A percentile compares a stretch with the other conserved stretches of the same genome.
Evolutionary conservation across 2,888 invertebrate genomes (phyloP).

Genomic region (Eupithecia abbreviata): DNA sequence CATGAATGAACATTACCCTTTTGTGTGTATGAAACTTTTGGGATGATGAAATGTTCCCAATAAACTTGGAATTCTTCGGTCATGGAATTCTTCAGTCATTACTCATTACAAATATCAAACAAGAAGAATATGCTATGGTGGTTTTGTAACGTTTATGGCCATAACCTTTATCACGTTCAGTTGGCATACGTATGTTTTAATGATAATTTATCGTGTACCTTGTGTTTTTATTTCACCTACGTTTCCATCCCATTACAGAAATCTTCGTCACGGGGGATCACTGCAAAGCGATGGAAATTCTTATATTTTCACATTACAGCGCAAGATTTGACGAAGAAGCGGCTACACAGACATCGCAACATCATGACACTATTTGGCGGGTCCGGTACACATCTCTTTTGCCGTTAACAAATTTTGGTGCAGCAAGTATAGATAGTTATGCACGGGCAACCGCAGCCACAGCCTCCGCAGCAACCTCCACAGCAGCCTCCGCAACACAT

Average conservation of each 20-base stretch:
- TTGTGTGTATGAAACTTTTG: slow-evolving; percentile 9
- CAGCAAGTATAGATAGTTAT: too few species aligned
- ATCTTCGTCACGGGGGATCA: neutral
- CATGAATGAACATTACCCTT: slow-evolving; percentile 15
- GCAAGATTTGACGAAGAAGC: too few species aligned
- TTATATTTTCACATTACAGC: too few species aligned
- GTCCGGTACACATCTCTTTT: too few species aligned
- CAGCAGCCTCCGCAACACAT: too few species aligned
- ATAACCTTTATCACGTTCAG: neutral
- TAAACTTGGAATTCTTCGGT: neutral
- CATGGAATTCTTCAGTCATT: neutral
- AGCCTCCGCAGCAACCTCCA: too few species aligned
- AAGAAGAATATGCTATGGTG: neutral
- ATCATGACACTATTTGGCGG: too few species aligned
- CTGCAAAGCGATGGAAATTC: neutral
- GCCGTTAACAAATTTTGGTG: too few species aligned
- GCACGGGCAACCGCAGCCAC: too few species aligned
- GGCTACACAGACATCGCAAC: too few species aligned
- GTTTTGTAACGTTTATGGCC: neutral
- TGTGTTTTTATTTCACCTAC: neutral
- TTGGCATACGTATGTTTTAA: neutral
- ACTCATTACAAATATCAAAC: neutral
- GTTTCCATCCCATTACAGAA: neutral
- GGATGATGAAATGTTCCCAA: slow-evolving; percentile 1
- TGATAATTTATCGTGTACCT: neutral